A percentile compares a stretch with the other conserved stretches of the same genome.
Conservation (phyloP, 2,888 invertebrate genomes). For the Zygogramma bicolorata region DNA sequence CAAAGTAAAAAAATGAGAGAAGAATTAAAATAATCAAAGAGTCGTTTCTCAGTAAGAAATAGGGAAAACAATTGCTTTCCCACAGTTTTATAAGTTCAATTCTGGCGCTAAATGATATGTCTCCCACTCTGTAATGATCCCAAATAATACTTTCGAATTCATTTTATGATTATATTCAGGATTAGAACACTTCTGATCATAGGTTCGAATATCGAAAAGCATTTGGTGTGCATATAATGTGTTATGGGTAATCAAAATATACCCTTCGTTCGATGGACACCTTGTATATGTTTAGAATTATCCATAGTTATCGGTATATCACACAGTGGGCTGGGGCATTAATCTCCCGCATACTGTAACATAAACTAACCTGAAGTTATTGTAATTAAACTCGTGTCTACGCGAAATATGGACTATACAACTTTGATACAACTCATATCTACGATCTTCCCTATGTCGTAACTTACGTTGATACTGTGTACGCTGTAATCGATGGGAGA, state of each 20-base stretch:
- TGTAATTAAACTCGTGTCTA: conserved; percentile 7
- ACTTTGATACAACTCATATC: neutral
- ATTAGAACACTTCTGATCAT: no score
- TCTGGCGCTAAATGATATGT: no score
- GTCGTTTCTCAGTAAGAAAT: no score
- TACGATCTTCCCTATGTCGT: neutral
- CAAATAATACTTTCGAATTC: no score
- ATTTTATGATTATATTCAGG: no score
- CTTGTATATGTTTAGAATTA: neutral
- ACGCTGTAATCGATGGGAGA: neutral
- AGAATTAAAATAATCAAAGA: no score
- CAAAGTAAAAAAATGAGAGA: no score
- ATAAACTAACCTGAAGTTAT: conserved; percentile 12
- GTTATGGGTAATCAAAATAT: neutral
- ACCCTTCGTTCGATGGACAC: neutral
- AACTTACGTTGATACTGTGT: conserved; percentile 8
- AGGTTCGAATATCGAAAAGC: no score
- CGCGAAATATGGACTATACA: neutral
- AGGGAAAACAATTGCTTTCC: no score
- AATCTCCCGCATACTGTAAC: neutral
- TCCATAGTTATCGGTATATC: neutral
- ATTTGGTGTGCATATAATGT: no score
- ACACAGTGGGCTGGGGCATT: neutral
- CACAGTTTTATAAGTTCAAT: no score
- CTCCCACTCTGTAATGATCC: no score